Percentiles rank a stretch among this genome's conserved stretches.
phyloP scores from a whole-genome alignment of 2,113 vertebrate species.

The Thymallus thymallus region DNA sequence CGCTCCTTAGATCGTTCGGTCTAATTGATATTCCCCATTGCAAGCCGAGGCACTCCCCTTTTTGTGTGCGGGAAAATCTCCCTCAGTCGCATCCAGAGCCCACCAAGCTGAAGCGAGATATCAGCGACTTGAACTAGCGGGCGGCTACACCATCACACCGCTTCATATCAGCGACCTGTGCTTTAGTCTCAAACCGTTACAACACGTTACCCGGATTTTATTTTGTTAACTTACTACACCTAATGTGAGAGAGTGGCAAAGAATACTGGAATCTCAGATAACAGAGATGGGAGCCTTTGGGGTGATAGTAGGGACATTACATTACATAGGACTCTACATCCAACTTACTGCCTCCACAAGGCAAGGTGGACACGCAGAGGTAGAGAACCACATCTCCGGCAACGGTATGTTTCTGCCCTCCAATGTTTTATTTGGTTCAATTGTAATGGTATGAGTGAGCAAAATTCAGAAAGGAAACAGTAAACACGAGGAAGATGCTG shows the following conservation, averaged over 20 bases:
- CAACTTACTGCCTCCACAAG: slow-evolving; percentile 83
- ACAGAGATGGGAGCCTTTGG: slow-evolving; percentile 82
- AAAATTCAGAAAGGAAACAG: not conserved
- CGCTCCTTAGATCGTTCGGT: slow-evolving; percentile 72
- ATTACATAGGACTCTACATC: slow-evolving; percentile 91
- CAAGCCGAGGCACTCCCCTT: slow-evolving; percentile 48
- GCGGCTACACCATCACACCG: slow-evolving; percentile 33
- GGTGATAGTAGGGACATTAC: slow-evolving; percentile 85
- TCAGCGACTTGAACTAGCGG: slow-evolving; percentile 37
- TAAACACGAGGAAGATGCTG: not conserved
- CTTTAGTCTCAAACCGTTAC: not conserved
- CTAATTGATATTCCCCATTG: slow-evolving; percentile 63
- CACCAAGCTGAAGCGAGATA: slow-evolving; percentile 40
- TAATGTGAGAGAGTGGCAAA: slow-evolving; percentile 63
- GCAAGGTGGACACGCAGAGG: slow-evolving; percentile 75
- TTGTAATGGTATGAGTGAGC: not conserved
- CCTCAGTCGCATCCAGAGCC: slow-evolving; percentile 62
- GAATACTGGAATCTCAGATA: slow-evolving; percentile 59
- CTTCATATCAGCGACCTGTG: slow-evolving; percentile 5
- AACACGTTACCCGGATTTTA: slow-evolving; percentile 50
- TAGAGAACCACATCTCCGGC: slow-evolving; percentile 82
- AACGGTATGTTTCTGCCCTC: slow-evolving; percentile 77
- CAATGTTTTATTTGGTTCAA: not conserved
- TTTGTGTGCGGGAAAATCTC: slow-evolving; percentile 31
- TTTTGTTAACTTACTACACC: slow-evolving; percentile 38